phyloP scores from a whole-genome alignment of 2,113 vertebrate genomes.

The Macquaria ambigua region DNA sequence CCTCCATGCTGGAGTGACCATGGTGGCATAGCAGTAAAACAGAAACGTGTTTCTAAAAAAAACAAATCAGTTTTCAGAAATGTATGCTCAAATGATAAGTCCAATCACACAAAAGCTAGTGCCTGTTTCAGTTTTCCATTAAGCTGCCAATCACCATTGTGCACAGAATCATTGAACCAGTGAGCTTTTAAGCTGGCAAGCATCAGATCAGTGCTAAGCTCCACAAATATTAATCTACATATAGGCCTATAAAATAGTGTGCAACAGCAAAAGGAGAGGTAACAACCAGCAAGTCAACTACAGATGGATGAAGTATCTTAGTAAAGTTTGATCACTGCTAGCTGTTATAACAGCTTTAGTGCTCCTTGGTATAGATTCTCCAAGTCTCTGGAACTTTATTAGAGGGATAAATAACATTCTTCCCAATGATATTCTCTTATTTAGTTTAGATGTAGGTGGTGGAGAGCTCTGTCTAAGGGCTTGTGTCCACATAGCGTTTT shows the following conservation, averaged over 20 bases:
- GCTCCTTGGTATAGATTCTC: neutral
- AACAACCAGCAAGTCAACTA: neutral
- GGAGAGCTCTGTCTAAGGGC: neutral
- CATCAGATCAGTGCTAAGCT: conserved; percentile 1
- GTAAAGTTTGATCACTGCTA: neutral
- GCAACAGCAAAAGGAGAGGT: neutral
- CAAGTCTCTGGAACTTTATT: neutral
- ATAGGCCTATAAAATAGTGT: neutral
- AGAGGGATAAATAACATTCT: neutral
- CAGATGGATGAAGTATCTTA: neutral
- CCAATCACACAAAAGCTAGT: neutral
- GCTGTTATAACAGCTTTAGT: neutral
- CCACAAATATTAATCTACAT: neutral
- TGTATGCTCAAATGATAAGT: neutral
- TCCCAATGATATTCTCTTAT: neutral
- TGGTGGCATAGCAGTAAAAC: neutral
- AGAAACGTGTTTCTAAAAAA: neutral
- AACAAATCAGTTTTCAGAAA: neutral
- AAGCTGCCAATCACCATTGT: neutral
- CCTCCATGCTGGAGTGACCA: neutral
- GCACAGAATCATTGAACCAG: neutral
- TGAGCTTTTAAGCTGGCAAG: neutral
- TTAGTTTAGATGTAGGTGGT: neutral
- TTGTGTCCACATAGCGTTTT: no score
- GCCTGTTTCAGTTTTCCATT: neutral